Evolutionary conservation across 2,113 vertebrate genomes (phyloP).

Genomic region (Lamprotornis superbus): DNA sequence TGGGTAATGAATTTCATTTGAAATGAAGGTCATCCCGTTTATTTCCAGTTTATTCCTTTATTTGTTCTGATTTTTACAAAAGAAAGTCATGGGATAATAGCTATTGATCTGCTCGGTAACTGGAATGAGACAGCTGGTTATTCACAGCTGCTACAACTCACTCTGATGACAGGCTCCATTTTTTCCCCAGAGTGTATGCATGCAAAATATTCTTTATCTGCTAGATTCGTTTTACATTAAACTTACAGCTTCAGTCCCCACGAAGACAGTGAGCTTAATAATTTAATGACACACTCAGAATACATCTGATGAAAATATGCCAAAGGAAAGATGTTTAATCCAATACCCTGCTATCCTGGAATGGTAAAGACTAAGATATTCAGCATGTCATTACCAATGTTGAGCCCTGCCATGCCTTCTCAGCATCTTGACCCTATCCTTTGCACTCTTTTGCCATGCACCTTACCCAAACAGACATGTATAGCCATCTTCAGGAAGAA

Average conservation of each 20-base stretch:
- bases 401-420: fast-evolving
- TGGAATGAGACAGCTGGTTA: background rate
- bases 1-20: background rate
- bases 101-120: background rate
- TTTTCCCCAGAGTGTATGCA: background rate
- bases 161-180: background rate
- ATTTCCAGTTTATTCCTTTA: background rate
- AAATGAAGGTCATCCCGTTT: background rate
- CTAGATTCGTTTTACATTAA: background rate
- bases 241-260: background rate
- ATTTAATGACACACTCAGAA: background rate
- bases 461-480: background rate
- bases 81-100: background rate
- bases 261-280: background rate
- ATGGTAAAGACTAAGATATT: background rate
- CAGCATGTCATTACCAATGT: background rate
- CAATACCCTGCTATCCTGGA: background rate
- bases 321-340: background rate
- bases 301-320: background rate
- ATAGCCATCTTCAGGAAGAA: background rate
- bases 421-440: fast-evolving
- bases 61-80: background rate
- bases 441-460: background rate
- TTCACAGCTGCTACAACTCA: background rate
- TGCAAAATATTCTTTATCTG: background rate